phyloP scores from a whole-genome alignment of 2,113 vertebrate species.

The Rhegmatorhina hoffmannsi region DNA sequence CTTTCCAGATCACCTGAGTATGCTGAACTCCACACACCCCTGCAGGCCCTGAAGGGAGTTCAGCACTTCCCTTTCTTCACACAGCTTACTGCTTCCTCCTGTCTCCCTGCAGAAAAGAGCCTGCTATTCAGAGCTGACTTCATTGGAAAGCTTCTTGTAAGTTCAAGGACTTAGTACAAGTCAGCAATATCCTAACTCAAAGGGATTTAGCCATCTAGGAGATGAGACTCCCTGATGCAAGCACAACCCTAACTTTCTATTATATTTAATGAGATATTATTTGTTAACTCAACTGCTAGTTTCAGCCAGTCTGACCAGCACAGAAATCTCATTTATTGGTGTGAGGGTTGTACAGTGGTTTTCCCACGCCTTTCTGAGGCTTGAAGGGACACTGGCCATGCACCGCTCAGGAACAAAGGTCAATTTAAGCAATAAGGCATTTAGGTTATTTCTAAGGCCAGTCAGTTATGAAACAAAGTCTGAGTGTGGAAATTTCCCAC shows the following conservation, averaged over 20 bases:
- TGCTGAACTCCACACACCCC: neutral
- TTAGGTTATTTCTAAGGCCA: neutral
- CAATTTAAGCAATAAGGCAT: neutral
- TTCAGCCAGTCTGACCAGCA: neutral
- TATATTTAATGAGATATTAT: neutral
- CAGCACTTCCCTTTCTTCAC: neutral
- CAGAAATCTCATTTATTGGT: neutral
- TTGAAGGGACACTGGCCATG: neutral
- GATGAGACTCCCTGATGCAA: neutral
- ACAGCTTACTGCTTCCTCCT: neutral
- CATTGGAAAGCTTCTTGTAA: neutral
- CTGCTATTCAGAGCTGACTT: neutral
- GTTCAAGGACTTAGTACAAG: neutral
- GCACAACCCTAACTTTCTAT: neutral
- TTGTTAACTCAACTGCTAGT: neutral
- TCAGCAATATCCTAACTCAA: neutral
- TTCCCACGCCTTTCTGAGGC: neutral
- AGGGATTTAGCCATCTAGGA: neutral
- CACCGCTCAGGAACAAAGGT: neutral
- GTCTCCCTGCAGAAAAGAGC: neutral
- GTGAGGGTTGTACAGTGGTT: neutral
- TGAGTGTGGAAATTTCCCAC: neutral
- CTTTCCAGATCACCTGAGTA: neutral
- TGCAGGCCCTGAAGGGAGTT: neutral
- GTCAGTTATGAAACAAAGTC: neutral